These are phyloP conservation scores for Oppia nitens DNA, from an alignment of 1,140 invertebrate genomes.

Conservation along the genomic window DNA sequence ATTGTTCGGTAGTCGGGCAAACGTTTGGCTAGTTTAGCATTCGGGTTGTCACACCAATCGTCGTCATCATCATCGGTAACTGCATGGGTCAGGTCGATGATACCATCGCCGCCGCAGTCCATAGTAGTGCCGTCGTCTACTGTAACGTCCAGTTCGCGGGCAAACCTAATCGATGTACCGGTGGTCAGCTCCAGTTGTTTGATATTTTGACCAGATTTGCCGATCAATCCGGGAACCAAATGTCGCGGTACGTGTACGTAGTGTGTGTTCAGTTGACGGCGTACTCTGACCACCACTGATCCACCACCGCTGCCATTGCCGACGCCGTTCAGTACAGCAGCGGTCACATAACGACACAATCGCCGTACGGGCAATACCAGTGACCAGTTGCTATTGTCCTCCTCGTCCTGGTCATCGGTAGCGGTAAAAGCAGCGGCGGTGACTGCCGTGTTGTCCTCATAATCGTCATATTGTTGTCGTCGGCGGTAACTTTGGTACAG, in stretches of 20 bases:
- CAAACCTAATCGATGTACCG: background rate
- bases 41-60: background rate
- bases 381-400: no score
- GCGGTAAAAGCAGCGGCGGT: no score
- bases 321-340: no score
- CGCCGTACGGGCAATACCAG: no score
- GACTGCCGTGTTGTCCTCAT: no score
- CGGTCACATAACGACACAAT: no score
- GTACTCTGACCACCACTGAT: no score
- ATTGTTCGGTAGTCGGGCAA: background rate
- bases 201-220: background rate
- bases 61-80: background rate
- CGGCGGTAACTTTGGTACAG: no score
- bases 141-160: background rate
- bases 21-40: no score
- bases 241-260: background rate
- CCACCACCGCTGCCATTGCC: no score
- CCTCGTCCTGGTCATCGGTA: no score
- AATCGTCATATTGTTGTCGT: no score
- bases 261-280: background rate
- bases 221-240: background rate
- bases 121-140: background rate
- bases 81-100: background rate
- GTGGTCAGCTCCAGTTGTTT: background rate
- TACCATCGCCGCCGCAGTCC: background rate